A percentile compares a stretch with the other conserved stretches of the same genome.
These are phyloP conservation scores for Paedocypris micromegethes DNA, from an alignment of 2,797 vertebrate genomes.

Conservation along the genomic window DNA sequence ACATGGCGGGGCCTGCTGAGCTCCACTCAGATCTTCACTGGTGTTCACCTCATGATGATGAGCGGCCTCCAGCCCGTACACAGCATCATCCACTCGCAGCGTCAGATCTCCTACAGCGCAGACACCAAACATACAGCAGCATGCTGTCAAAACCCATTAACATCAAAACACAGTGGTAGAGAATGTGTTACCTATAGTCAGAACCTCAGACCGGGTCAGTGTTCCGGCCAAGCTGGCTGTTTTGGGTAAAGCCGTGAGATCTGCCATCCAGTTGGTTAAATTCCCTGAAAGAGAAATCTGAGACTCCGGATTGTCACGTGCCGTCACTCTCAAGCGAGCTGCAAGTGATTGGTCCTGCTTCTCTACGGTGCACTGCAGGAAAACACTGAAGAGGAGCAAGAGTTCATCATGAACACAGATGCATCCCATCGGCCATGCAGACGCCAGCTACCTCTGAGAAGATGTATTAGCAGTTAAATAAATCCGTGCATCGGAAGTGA, in stretches of 20 bases:
- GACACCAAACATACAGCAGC: constrained; percentile 6
- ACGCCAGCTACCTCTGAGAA: constrained; percentile 64
- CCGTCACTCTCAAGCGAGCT: constrained; percentile 58
- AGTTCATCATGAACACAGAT: constrained; percentile 2
- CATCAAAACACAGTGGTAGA: background rate
- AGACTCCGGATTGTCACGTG: constrained; percentile 55
- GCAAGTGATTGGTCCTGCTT: constrained; percentile 56
- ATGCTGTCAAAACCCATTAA: background rate
- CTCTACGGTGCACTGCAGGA: constrained; percentile 56
- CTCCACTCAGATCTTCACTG: constrained; percentile 30
- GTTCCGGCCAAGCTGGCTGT: constrained; percentile 61
- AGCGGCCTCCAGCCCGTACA: constrained; percentile 66
- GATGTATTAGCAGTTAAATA: constrained; percentile 66
- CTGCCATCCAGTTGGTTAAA: constrained; percentile 64
- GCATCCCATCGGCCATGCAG: background rate
- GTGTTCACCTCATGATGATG: constrained; percentile 54
- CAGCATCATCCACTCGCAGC: constrained; percentile 56
- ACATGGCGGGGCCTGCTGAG: constrained; percentile 53
- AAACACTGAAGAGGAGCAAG: constrained; percentile 6
- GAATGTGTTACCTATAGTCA: constrained; percentile 62
- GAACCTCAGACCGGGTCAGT: constrained; percentile 58
- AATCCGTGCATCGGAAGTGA: constrained; percentile 55
- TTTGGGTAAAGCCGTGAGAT: constrained; percentile 58
- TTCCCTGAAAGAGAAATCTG: constrained; percentile 63
- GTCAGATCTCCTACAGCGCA: constrained; percentile 68